These are phyloP conservation scores for Acanthurus leucopareius DNA, from an alignment of 2,797 vertebrate genomes.

Conservation along the genomic window DNA sequence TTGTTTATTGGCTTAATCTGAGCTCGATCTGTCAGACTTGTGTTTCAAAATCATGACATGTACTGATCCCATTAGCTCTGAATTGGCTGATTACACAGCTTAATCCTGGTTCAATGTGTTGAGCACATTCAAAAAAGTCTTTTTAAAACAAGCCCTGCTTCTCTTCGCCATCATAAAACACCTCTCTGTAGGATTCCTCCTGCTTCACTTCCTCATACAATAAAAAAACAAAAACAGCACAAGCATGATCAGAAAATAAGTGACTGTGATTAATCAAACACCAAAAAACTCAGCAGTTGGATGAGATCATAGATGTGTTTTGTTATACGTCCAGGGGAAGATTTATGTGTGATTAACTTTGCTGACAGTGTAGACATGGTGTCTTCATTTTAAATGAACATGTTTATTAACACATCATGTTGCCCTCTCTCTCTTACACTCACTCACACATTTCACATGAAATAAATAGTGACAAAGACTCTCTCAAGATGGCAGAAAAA, in stretches of 20 bases:
- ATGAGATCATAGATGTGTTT: no score
- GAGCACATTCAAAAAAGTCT: not conserved
- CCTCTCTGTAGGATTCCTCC: constrained; percentile 9
- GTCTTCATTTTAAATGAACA: constrained; percentile 46
- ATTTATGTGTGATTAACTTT: no score
- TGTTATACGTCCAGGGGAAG: no score
- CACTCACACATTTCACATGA: constrained; percentile 19
- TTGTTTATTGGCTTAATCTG: not conserved
- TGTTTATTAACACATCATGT: constrained; percentile 20
- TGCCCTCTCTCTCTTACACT: not conserved
- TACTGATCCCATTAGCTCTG: not conserved
- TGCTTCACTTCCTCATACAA: constrained; percentile 6
- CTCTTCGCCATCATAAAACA: constrained; percentile 11
- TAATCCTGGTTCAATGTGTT: constrained; percentile 6
- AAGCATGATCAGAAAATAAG: not conserved
- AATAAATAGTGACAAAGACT: constrained; percentile 73
- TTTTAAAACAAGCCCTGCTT: not conserved
- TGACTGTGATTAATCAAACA: constrained; percentile 18
- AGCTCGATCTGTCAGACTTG: not conserved
- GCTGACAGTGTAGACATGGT: constrained; percentile 1
- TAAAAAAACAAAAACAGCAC: constrained; percentile 8
- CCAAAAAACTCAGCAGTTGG: not conserved
- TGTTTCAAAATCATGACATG: not conserved
- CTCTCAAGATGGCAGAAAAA: constrained; percentile 8
- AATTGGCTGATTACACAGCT: not conserved